These are phyloP conservation scores for Delia radicum DNA, from an alignment of 1,140 invertebrate genomes.

Conservation along the genomic window DNA sequence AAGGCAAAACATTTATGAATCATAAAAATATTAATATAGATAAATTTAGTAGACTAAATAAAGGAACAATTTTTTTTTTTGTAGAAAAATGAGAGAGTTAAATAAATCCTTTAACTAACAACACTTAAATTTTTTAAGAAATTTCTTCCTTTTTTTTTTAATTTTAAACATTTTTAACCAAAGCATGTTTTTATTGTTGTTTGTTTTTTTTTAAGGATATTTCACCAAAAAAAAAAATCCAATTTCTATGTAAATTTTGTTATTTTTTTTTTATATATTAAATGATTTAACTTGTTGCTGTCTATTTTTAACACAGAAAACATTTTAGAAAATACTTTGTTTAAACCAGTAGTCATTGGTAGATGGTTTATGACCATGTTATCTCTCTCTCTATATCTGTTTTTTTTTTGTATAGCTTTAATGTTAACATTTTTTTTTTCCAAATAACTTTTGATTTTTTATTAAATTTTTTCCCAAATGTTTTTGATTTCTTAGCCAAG, in stretches of 20 bases:
- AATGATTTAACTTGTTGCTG: neutral
- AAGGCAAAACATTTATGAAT: neutral
- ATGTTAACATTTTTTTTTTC: neutral
- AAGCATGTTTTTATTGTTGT: too few species aligned
- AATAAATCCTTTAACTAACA: neutral
- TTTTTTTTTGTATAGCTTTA: neutral
- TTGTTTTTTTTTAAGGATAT: neutral
- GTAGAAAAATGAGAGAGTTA: neutral
- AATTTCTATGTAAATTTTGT: neutral
- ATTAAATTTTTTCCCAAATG: neutral
- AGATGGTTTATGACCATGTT: neutral
- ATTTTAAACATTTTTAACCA: too few species aligned
- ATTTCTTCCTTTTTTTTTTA: neutral
- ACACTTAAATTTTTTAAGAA: neutral
- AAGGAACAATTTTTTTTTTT: neutral
- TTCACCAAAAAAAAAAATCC: neutral
- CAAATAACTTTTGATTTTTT: neutral
- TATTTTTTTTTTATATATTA: neutral
- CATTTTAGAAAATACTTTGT: neutral
- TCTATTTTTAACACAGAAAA: neutral
- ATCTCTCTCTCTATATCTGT: neutral
- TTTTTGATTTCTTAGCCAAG: constrained; percentile 8
- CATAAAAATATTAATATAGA: neutral
- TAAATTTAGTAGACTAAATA: neutral
- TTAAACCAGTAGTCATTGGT: neutral